Evolutionary conservation across 2,888 invertebrate genomes (phyloP).

Genomic region (Tetranychus piercei): DNA sequence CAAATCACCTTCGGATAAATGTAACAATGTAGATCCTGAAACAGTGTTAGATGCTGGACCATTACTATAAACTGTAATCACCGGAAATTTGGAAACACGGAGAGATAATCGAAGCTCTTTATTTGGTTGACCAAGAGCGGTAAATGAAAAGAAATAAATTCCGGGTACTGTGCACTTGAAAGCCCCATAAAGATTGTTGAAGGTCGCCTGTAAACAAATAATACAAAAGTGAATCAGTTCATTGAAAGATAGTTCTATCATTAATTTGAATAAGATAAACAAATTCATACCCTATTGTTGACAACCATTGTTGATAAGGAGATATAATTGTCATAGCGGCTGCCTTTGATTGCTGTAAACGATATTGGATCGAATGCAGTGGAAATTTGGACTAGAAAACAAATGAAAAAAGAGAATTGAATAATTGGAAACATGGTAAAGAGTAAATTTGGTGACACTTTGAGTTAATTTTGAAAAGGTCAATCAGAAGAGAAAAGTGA

Average conservation of each 20-base stretch:
- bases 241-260: background rate
- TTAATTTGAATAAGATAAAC: background rate
- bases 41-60: conserved; percentile 9
- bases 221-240: background rate
- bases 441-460: too few species aligned
- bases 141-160: conserved; percentile 19
- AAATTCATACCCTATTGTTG: conserved; percentile 10
- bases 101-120: conserved; percentile 16
- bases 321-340: conserved; percentile 16
- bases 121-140: conserved; percentile 8
- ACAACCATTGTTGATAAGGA: conserved; percentile 10
- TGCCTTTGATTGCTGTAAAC: conserved; percentile 16
- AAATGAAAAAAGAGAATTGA: too few species aligned
- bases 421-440: too few species aligned
- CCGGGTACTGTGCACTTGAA: conserved; percentile 21
- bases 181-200: conserved; percentile 16
- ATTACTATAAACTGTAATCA: conserved; percentile 13
- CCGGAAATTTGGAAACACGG: conserved; percentile 16
- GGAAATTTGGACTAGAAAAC: background rate
- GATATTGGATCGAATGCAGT: conserved; percentile 11
- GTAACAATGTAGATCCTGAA: conserved; percentile 12
- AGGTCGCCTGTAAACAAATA: conserved; percentile 13
- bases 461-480: too few species aligned
- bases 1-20: conserved; percentile 17
- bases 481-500: too few species aligned